A percentile compares a stretch with the other conserved stretches of the same genome.
Evolutionary conservation across 2,113 vertebrate genomes (phyloP).

Genomic region (Apteryx owenii): DNA sequence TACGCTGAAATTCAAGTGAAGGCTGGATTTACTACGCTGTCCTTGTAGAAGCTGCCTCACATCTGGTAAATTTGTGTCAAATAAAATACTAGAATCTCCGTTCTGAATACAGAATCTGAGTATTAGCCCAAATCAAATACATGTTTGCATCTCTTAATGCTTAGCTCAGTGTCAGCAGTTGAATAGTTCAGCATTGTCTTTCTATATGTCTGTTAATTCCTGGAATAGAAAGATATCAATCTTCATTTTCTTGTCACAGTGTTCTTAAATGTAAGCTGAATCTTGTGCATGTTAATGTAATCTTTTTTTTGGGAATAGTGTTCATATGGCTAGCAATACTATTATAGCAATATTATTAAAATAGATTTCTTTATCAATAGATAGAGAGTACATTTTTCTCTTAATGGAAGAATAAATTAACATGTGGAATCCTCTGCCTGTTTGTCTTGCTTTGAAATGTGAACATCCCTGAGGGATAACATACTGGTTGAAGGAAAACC

Average conservation of each 20-base stretch:
- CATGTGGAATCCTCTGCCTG: neutral
- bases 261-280: neutral
- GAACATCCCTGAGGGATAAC: neutral
- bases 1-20: neutral
- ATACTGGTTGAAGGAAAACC: neutral
- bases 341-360: neutral
- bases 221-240: neutral
- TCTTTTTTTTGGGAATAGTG: neutral
- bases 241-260: neutral
- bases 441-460: neutral
- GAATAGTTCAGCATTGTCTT: neutral
- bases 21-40: neutral
- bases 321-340: neutral
- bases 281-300: neutral
- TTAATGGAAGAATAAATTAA: neutral
- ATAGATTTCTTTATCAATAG: neutral
- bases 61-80: neutral
- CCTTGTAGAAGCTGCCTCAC: neutral
- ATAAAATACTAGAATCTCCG: neutral
- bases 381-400: neutral
- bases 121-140: neutral
- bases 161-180: neutral
- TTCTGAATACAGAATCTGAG: neutral
- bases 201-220: neutral
- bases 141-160: neutral